A percentile compares a stretch with the other conserved stretches of the same genome.
Conservation (phyloP, 2,113 vertebrate genomes). For the Hydrolagus affinis region DNA sequence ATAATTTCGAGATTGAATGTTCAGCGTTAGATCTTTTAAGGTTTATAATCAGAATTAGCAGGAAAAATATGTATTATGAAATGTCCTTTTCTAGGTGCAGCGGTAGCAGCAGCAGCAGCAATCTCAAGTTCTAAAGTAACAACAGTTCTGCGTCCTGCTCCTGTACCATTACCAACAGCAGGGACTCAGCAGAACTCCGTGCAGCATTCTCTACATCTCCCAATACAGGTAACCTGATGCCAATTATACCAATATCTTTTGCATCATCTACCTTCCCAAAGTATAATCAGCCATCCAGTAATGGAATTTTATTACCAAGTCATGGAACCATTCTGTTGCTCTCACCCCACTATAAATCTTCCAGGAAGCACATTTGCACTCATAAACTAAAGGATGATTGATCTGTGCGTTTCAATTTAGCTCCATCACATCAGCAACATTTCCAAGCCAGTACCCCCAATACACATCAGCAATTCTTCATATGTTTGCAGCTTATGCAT, state of each 20-base stretch:
- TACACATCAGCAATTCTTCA: no score
- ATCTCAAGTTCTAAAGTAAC: constrained; percentile 93
- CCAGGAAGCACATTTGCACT: no score
- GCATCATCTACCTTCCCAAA: no score
- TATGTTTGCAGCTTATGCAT: no score
- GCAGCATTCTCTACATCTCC: constrained; percentile 90
- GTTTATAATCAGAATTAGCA: not conserved
- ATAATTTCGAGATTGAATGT: not conserved
- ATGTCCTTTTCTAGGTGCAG: constrained; percentile 65
- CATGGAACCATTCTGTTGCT: no score
- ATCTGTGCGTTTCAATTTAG: no score
- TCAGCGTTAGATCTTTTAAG: not conserved
- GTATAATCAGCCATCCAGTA: no score
- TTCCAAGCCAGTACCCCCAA: no score
- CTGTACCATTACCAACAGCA: constrained; percentile 65
- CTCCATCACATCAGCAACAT: no score
- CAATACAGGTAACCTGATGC: constrained; percentile 69
- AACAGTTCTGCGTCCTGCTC: constrained; percentile 82
- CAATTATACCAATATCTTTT: not conserved
- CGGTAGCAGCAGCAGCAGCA: constrained; percentile 87
- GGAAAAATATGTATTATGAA: not conserved
- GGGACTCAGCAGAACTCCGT: constrained; percentile 77
- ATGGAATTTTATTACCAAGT: no score
- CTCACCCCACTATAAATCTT: no score
- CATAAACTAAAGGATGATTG: no score